These are phyloP conservation scores for Geotrypetes seraphini DNA, from an alignment of 2,797 vertebrate genomes.

Conservation along the genomic window DNA sequence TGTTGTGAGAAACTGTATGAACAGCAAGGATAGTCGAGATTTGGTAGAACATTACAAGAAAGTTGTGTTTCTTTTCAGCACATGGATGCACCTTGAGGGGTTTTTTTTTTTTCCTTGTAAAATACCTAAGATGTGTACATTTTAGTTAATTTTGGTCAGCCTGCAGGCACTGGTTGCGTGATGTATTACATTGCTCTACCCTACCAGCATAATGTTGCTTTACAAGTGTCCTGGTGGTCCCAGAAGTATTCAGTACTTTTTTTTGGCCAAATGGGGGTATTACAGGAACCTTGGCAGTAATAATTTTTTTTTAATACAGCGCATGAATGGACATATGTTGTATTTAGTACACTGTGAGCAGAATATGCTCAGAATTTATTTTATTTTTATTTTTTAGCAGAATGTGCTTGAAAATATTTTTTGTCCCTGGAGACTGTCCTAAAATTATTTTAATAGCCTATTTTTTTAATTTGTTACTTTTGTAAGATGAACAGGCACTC, in stretches of 20 bases:
- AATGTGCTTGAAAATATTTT: conserved; percentile 3
- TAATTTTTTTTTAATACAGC: conserved; percentile 17
- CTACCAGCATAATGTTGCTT: conserved; percentile 4
- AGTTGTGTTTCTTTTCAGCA: neutral
- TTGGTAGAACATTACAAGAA: neutral
- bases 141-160: neutral
- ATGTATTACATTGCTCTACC: no score
- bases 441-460: neutral
- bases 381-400: no score
- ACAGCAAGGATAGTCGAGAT: neutral
- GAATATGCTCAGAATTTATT: conserved; percentile 1
- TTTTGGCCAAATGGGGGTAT: conserved; percentile 18
- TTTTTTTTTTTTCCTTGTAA: neutral
- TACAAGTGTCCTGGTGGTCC: conserved; percentile 4
- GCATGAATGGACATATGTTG: conserved; percentile 3
- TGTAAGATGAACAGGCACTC: neutral
- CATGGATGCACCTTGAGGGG: conserved; percentile 4
- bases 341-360: conserved; percentile 11
- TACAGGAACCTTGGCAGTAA: conserved; percentile 20
- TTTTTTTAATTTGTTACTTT: conserved; percentile 13
- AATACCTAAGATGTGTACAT: neutral
- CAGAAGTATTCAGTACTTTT: conserved; percentile 2
- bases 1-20: no score
- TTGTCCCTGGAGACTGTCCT: neutral
- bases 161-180: neutral